Conservation (phyloP, 2,797 vertebrate species). For the Podargus strigoides region DNA sequence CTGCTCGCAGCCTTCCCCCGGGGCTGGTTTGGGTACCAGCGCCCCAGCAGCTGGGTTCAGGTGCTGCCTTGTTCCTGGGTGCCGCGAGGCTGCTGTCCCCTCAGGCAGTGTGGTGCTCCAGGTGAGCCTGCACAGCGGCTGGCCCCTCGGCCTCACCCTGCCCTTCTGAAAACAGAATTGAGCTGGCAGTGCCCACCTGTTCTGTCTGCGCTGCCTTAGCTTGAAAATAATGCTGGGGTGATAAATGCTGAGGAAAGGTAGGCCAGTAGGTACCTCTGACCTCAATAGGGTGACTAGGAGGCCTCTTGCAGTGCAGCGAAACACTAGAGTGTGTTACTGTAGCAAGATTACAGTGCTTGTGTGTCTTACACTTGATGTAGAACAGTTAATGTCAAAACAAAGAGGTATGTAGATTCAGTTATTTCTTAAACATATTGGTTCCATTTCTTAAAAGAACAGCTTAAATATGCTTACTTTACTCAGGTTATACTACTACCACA, state of each 20-base stretch:
- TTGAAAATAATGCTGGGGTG: background rate
- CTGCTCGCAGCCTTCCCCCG: too few species aligned
- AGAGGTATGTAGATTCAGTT: background rate
- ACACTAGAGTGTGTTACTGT: background rate
- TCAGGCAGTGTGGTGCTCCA: fast-evolving
- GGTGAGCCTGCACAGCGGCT: background rate
- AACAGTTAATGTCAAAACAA: background rate
- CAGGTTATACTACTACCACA: fast-evolving
- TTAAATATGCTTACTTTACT: too few species aligned
- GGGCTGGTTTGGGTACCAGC: too few species aligned
- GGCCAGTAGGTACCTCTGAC: fast-evolving
- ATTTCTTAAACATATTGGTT: background rate
- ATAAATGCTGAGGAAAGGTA: background rate
- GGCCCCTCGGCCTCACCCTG: too few species aligned
- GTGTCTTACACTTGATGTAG: fast-evolving
- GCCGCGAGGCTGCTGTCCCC: fast-evolving
- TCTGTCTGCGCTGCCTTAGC: too few species aligned
- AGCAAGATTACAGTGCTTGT: fast-evolving
- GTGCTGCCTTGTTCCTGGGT: fast-evolving
- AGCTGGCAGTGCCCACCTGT: fast-evolving
- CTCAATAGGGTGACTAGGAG: background rate
- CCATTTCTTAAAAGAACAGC: background rate
- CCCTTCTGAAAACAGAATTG: fast-evolving
- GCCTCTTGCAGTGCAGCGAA: too few species aligned
- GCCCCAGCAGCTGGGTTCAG: fast-evolving